A percentile compares a stretch with the other conserved stretches of the same genome.
These are phyloP conservation scores for Spicauda simplicius DNA, from an alignment of 2,888 invertebrate genomes.

Conservation along the genomic window DNA sequence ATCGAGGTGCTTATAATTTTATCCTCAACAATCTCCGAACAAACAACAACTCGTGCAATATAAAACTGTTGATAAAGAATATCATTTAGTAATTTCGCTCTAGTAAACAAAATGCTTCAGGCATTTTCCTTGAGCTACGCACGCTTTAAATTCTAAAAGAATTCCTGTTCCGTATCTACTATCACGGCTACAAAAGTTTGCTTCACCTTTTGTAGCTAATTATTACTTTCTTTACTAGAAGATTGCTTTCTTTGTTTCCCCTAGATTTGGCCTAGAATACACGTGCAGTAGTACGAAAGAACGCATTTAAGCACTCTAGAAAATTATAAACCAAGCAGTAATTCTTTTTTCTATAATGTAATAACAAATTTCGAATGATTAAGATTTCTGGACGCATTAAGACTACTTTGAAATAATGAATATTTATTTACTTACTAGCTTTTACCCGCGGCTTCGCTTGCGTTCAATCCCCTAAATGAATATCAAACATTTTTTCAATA, in stretches of 20 bases:
- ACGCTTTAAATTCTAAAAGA: conserved; percentile 13
- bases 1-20: not conserved
- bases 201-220: conserved; percentile 19
- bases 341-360: no score
- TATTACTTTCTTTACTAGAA: conserved; percentile 11
- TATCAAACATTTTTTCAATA: no score
- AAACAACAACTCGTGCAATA: not conserved
- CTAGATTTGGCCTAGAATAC: not conserved
- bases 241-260: conserved; percentile 13
- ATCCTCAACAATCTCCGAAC: not conserved
- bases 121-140: conserved; percentile 6
- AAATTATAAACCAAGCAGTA: no score
- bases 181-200: conserved; percentile 13
- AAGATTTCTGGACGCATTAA: no score
- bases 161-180: conserved; percentile 20
- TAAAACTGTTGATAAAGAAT: not conserved
- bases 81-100: conserved; percentile 17
- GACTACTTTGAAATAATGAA: no score
- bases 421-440: no score
- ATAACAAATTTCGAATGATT: no score
- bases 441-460: no score
- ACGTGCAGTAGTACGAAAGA: not conserved
- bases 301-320: no score
- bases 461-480: no score
- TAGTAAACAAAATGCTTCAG: conserved; percentile 18